Conservation (phyloP, 1,140 invertebrate species). For the Argopecten irradians region DNA sequence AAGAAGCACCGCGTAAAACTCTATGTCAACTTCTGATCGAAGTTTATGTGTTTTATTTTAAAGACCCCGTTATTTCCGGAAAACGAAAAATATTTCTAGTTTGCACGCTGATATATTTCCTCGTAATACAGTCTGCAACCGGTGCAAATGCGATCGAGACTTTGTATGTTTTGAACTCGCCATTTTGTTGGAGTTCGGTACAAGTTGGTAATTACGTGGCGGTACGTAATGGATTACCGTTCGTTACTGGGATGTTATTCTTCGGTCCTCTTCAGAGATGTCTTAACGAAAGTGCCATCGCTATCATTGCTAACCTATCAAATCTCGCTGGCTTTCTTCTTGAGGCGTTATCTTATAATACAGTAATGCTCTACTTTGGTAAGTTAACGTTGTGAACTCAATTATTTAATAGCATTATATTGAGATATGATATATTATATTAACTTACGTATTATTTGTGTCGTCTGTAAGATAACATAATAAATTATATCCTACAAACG, state of each 20-base stretch:
- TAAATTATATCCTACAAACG: too few relatives aligned
- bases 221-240: not conserved
- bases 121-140: not conserved
- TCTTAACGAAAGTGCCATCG: not conserved
- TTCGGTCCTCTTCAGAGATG: not conserved
- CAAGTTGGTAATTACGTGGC: not conserved
- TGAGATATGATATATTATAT: too few relatives aligned
- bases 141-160: not conserved
- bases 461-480: too few relatives aligned
- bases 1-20: not conserved
- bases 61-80: not conserved
- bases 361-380: constrained; percentile 27
- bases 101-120: not conserved
- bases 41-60: not conserved
- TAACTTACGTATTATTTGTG: too few relatives aligned
- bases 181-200: not conserved
- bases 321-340: not conserved
- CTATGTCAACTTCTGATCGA: not conserved
- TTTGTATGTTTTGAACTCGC: not conserved
- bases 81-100: not conserved
- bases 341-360: constrained; percentile 14
- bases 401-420: too few relatives aligned
- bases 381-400: too few relatives aligned
- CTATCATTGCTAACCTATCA: not conserved
- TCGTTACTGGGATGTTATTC: not conserved